Conservation (phyloP, 2,113 vertebrate species). For the Ceuthmochares aereus region DNA sequence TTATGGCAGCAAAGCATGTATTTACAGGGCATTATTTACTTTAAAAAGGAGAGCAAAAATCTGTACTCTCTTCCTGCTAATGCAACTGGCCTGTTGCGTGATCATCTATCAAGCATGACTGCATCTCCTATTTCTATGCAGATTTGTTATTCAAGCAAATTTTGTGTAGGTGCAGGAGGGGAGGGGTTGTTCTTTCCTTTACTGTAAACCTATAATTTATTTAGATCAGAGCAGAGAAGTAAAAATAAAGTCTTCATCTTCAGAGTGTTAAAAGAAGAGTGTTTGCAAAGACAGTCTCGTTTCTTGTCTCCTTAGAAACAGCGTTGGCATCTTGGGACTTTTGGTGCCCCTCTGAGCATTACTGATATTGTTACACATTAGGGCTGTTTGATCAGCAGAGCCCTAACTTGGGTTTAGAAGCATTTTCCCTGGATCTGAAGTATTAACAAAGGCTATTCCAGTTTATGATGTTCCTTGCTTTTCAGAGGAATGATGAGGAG, state of each 20-base stretch:
- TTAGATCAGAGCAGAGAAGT: slow-evolving; percentile 6
- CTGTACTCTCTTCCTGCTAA: slow-evolving; percentile 42
- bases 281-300: not conserved
- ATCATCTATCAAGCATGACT: slow-evolving; percentile 33
- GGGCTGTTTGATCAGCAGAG: not conserved
- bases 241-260: slow-evolving; percentile 15
- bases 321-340: not conserved
- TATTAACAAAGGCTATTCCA: not conserved
- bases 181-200: slow-evolving; percentile 8
- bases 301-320: slow-evolving; percentile 13
- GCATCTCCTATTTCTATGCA: slow-evolving; percentile 17
- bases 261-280: not conserved
- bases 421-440: not conserved
- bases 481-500: not conserved
- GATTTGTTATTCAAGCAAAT: slow-evolving; percentile 51
- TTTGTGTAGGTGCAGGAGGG: not conserved
- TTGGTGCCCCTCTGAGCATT: not conserved
- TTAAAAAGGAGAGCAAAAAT: slow-evolving; percentile 10
- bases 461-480: not conserved
- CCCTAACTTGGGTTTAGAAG: not conserved
- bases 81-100: not conserved
- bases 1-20: slow-evolving; percentile 14
- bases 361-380: not conserved
- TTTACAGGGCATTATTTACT: slow-evolving; percentile 16
- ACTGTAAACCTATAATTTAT: slow-evolving; percentile 42